phyloP scores from a whole-genome alignment of 2,113 vertebrate species.

The Pteronura brasiliensis region DNA sequence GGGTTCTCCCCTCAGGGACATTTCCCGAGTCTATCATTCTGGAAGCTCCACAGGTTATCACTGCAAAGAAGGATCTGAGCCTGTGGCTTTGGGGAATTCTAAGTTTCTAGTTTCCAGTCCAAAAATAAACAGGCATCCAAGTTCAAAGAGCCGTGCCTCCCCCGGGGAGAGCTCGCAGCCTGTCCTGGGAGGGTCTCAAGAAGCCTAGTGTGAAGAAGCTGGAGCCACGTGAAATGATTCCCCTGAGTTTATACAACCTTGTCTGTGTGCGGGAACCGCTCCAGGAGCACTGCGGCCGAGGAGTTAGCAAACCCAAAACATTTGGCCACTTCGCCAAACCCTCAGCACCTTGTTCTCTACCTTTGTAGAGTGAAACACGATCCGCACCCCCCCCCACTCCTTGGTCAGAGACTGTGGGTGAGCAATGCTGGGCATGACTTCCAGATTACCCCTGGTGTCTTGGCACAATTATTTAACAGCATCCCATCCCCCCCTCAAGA shows the following conservation, averaged over 20 bases:
- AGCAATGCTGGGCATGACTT: neutral
- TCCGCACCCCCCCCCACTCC: too few species aligned
- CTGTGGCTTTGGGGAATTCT: constrained; percentile 26
- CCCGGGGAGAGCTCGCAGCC: neutral
- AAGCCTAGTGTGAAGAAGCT: neutral
- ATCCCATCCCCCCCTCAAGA: neutral
- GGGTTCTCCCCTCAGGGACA: neutral
- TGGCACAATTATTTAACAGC: neutral
- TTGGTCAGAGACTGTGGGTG: neutral
- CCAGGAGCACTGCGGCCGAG: fast-evolving
- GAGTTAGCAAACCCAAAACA: neutral
- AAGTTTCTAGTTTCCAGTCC: constrained; percentile 49
- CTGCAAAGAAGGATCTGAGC: neutral
- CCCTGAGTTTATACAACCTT: neutral
- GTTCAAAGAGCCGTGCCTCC: constrained; percentile 50
- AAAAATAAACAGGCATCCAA: constrained; percentile 54
- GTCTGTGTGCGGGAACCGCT: neutral
- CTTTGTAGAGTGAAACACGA: neutral
- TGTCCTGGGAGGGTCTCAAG: neutral
- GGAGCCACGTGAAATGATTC: neutral
- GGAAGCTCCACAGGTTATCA: neutral
- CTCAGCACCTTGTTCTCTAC: neutral
- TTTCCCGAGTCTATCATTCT: neutral
- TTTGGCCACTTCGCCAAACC: neutral
- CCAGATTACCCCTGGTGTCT: fast-evolving